A percentile compares a stretch with the other conserved stretches of the same genome.
Conservation (phyloP, 2,797 vertebrate species). For the Darevskia mixta region DNA sequence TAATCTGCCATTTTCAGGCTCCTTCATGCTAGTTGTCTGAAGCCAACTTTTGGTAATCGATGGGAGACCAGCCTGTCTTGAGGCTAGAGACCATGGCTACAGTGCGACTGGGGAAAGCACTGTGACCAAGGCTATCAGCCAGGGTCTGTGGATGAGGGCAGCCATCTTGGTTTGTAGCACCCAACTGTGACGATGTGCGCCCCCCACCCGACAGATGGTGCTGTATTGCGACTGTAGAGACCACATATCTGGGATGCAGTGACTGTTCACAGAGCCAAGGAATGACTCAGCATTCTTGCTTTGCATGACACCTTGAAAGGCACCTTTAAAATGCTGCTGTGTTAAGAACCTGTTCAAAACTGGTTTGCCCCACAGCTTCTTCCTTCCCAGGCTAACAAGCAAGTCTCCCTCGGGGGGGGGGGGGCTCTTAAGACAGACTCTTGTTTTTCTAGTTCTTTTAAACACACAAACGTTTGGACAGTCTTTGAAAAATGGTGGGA, state of each 20-base stretch:
- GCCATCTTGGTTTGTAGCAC: neutral
- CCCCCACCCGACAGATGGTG: neutral
- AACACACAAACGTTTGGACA: neutral
- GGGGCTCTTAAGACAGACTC: neutral
- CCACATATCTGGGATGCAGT: neutral
- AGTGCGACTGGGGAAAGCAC: no score
- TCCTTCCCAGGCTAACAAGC: neutral
- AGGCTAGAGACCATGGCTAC: neutral
- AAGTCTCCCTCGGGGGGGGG: neutral
- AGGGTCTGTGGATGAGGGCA: neutral
- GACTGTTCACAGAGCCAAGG: neutral
- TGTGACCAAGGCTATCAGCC: neutral
- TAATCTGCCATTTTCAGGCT: conserved; percentile 41
- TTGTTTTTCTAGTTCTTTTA: conserved; percentile 14
- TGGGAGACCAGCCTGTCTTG: neutral
- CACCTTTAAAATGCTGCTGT: conserved; percentile 1
- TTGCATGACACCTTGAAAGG: neutral
- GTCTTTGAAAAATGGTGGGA: neutral
- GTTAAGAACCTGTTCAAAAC: conserved; percentile 13
- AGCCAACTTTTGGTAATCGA: neutral
- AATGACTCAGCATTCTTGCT: neutral
- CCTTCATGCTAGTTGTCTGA: neutral
- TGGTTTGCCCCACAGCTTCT: neutral
- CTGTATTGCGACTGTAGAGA: neutral
- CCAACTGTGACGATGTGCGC: neutral